Evolutionary conservation across 2,888 invertebrate species (phyloP), one percentile per base, ranked within the genome.

Genomic region (Lepidocyrtoides sp.): DNA sequence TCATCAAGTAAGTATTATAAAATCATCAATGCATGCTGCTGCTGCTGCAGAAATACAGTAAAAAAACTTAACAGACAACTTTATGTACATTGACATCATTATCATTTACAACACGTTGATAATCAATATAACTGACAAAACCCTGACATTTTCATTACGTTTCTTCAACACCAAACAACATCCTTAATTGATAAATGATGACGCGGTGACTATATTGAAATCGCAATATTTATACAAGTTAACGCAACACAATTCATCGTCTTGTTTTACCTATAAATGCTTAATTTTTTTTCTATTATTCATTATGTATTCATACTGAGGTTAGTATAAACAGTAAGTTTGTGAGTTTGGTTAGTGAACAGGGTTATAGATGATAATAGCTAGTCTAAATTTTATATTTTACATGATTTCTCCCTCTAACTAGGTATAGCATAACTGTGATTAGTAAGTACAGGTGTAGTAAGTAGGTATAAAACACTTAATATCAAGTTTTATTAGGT

Each of bases 391-490:
- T n/a, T n/a, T 32, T 20, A 23, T 57, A 23, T 17, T 7, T 20
- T 57, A 57, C 20, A 57, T 23, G 57, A 57, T 66, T 36, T 66
- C 36, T 66, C 5, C 41, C 41, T 72, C 10, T 23, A 41, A 20
- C 12, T 20, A 41, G 2, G 26, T 26, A 2, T 75, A 41, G 0
- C 32, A 51, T 69, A 29, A 44, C n/a, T 23, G 75, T 86, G 86
- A 77, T 77, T 77, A 77, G 86, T 89, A 89, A 86, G 86, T 88
- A 88, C 66, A 88, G 88, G 88, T 88, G 88, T 69, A 72, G 81
- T 81, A 88, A 88, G 88, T 88, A 88, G 79, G 88, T 88, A 87
- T 20, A 83, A 83, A 83, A 83, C 63, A 23, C 48, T 48, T 60
- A 75, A n/a, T n/a, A n/a, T 29, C 79, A 87, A 60, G 51, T 44